These are phyloP conservation scores for Mormyrops attenuatus DNA, from an alignment of 2,797 vertebrate species.

Conservation along the genomic window DNA sequence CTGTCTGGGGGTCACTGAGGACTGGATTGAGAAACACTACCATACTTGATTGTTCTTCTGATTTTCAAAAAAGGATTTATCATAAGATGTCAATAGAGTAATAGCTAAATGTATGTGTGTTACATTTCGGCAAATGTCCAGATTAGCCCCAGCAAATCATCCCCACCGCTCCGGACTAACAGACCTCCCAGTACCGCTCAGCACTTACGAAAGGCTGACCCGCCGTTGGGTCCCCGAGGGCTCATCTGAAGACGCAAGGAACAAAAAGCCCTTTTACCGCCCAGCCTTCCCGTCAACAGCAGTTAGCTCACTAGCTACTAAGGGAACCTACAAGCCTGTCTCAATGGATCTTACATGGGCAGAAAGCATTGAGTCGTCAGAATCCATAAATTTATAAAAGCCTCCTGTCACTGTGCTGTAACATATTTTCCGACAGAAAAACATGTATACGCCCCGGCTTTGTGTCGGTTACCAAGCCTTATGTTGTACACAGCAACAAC, in stretches of 20 bases:
- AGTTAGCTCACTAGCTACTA: not conserved
- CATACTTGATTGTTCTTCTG: not conserved
- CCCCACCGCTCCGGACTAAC: not conserved
- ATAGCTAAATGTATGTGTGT: not conserved
- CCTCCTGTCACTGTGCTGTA: not conserved
- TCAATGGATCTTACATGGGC: not conserved
- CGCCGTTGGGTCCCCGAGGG: not conserved
- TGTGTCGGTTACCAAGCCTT: slow-evolving; percentile 3
- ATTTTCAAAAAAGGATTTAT: not conserved
- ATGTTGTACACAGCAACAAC: slow-evolving; percentile 8
- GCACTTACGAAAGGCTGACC: not conserved
- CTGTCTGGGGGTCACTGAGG: not conserved
- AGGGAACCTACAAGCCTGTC: not conserved
- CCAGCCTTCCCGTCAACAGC: not conserved
- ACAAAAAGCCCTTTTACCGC: not conserved
- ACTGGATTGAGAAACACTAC: not conserved
- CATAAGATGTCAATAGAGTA: not conserved
- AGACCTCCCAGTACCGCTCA: not conserved
- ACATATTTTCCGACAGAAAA: not conserved
- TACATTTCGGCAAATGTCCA: not conserved
- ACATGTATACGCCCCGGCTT: not conserved
- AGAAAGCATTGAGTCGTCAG: not conserved
- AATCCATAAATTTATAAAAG: not conserved
- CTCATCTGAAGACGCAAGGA: not conserved
- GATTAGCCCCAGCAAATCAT: not conserved